phyloP scores from a whole-genome alignment of 2,888 invertebrate genomes.

The Tipula confusa region DNA sequence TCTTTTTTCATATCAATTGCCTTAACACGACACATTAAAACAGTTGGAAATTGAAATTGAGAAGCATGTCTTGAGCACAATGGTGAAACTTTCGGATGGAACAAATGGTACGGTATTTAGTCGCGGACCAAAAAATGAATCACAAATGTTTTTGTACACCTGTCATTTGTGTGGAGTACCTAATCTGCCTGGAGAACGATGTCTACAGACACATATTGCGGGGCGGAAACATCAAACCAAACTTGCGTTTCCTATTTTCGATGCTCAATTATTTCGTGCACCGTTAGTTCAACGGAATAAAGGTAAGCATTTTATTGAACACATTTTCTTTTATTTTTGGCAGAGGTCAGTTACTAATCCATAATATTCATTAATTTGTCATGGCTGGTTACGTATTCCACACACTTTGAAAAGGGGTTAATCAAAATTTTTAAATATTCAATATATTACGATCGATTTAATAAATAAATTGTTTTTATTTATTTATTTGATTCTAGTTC shows the following conservation, averaged over 20 bases:
- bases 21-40: not conserved
- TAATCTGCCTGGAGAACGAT: constrained; percentile 38
- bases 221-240: constrained; percentile 40
- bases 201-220: constrained; percentile 38
- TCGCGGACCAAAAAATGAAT: constrained; percentile 49
- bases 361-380: not conserved
- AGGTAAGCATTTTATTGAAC: constrained; percentile 34
- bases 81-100: constrained; percentile 50
- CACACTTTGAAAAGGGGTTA: not conserved
- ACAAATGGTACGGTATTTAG: constrained; percentile 51
- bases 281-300: constrained; percentile 35
- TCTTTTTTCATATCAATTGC: not conserved
- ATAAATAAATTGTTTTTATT: not conserved
- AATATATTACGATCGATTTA: not conserved
- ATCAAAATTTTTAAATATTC: not conserved
- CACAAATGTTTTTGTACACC: constrained; percentile 52
- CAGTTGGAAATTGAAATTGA: constrained; percentile 38
- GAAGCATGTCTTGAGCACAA: constrained; percentile 36
- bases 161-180: constrained; percentile 54
- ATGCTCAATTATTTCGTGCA: constrained; percentile 36
- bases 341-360: not conserved
- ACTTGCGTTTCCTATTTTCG: constrained; percentile 36
- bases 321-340: not conserved
- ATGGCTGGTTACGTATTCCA: not conserved
- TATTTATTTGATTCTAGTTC: constrained; percentile 33